These are phyloP conservation scores for Anthopleura xanthogrammica DNA, from an alignment of 92 coral and sea anemone species.

Conservation along the genomic window DNA sequence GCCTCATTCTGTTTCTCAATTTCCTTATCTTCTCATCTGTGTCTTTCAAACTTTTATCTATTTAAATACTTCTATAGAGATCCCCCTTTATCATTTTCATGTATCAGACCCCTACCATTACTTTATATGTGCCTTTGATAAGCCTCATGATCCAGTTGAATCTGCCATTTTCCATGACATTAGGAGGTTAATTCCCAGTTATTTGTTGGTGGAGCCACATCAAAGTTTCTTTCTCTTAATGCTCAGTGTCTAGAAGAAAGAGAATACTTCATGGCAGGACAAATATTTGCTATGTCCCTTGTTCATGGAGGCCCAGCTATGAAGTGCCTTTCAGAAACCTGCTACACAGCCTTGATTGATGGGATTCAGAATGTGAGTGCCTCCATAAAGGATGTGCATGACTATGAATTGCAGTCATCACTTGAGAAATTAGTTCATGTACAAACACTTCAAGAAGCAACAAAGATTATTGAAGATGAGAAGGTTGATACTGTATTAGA, in stretches of 20 bases:
- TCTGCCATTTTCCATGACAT: conserved; percentile 35
- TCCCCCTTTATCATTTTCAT: too few species aligned
- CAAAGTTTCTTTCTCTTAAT: conserved; percentile 46
- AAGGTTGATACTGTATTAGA: conserved; percentile 46
- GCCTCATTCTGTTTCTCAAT: background rate
- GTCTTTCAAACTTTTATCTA: background rate
- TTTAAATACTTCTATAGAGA: too few species aligned
- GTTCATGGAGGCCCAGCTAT: conserved; percentile 53
- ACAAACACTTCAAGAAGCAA: conserved; percentile 30
- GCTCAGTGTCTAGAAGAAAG: conserved; percentile 43
- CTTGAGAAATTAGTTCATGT: conserved; percentile 22
- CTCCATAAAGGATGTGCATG: conserved; percentile 29
- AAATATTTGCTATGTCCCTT: conserved; percentile 48
- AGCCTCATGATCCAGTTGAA: conserved; percentile 53
- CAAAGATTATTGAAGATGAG: conserved; percentile 31
- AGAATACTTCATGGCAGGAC: conserved; percentile 51
- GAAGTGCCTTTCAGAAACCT: conserved; percentile 29
- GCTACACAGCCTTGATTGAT: conserved; percentile 22
- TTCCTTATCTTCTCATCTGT: background rate
- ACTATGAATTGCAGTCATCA: conserved; percentile 32
- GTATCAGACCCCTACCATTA: conserved; percentile 14
- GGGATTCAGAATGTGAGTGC: conserved; percentile 15
- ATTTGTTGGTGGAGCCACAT: conserved; percentile 37
- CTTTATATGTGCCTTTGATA: conserved; percentile 60
- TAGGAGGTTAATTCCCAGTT: conserved; percentile 30